Evolutionary conservation across 2,797 vertebrate species (phyloP).

Genomic region (Mus caroli): DNA sequence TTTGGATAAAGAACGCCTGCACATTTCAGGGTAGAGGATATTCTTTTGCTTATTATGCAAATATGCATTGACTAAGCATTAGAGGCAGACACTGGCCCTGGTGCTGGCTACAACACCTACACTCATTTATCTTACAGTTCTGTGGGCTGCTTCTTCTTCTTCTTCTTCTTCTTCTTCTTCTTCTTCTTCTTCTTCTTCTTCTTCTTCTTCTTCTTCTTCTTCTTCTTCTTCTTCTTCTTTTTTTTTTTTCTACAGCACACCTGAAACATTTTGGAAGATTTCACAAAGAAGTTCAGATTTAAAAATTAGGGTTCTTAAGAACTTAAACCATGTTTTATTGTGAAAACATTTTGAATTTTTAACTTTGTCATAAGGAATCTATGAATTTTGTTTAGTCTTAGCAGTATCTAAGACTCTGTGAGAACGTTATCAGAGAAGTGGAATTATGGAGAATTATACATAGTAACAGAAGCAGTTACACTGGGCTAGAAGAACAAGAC

Average conservation of each 20-base stretch:
- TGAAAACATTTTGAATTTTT: background rate
- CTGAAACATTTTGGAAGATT: background rate
- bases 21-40: background rate
- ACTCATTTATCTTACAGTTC: background rate
- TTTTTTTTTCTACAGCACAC: background rate
- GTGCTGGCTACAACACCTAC: background rate
- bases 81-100: background rate
- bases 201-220: background rate
- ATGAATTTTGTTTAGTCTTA: background rate
- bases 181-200: background rate
- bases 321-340: background rate
- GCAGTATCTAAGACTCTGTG: background rate
- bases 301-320: background rate
- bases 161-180: background rate
- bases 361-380: background rate
- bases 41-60: conserved; percentile 19
- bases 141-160: background rate
- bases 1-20: background rate
- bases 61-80: background rate
- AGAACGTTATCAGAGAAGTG: background rate
- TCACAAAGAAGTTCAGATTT: conserved; percentile 7
- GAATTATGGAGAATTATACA: background rate
- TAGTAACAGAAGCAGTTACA: background rate
- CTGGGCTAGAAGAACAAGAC: conserved; percentile 37
- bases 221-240: background rate